phyloP scores from a whole-genome alignment of 2,888 invertebrate species.

The Oscheius sp. region DNA sequence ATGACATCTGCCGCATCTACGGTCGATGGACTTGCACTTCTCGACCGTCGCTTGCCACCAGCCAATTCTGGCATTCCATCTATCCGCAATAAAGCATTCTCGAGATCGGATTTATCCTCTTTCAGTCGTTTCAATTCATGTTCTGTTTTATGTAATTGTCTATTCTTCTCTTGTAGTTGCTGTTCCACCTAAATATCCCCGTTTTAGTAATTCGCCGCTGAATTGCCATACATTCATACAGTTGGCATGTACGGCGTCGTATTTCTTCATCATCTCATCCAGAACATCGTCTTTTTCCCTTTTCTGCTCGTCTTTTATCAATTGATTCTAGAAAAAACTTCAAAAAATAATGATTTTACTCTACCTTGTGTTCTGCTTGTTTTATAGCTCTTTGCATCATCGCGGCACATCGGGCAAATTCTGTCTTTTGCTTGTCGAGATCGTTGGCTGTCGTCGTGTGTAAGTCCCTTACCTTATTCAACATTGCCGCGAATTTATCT shows the following conservation, averaged over 20 bases:
- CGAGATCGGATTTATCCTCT: conserved; percentile 48
- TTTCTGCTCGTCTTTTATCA: conserved; percentile 45
- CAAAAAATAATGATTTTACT: neutral
- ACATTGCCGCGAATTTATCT: neutral
- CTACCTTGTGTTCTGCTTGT: conserved; percentile 53
- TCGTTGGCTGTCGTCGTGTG: conserved; percentile 53
- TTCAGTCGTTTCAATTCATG: conserved; percentile 41
- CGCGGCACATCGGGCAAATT: conserved; percentile 56
- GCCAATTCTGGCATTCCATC: conserved; percentile 46
- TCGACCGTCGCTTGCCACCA: conserved; percentile 36
- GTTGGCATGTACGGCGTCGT: conserved; percentile 20
- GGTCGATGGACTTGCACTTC: conserved; percentile 47
- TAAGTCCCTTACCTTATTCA: conserved; percentile 49
- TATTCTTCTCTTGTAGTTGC: conserved; percentile 30
- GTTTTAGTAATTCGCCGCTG: neutral
- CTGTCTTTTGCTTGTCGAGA: conserved; percentile 56
- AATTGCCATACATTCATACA: conserved; percentile 9
- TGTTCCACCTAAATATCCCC: conserved; percentile 34
- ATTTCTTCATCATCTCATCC: conserved; percentile 46
- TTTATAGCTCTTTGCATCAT: conserved; percentile 55
- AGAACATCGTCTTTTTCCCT: conserved; percentile 52
- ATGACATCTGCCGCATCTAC: conserved; percentile 30
- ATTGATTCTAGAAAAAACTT: conserved; percentile 39
- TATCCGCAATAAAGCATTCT: conserved; percentile 42
- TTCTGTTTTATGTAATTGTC: conserved; percentile 33